These are phyloP conservation scores for Platysteira castanea DNA, from an alignment of 2,113 vertebrate genomes.

Conservation along the genomic window DNA sequence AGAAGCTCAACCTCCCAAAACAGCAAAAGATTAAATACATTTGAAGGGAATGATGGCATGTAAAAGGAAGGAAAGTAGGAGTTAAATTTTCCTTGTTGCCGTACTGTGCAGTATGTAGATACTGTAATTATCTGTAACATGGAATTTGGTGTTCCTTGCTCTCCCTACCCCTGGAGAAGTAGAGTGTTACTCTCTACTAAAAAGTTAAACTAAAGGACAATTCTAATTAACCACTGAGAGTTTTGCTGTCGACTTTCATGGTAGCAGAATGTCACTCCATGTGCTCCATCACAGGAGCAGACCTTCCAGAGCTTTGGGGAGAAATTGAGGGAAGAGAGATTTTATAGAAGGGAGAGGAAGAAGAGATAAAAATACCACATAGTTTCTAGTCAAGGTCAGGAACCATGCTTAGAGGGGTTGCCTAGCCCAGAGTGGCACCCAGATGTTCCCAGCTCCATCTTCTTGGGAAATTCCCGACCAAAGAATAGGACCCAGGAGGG, in stretches of 20 bases:
- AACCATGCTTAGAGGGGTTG: fast-evolving
- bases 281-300: background rate
- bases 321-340: background rate
- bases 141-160: background rate
- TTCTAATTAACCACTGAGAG: background rate
- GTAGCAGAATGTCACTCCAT: background rate
- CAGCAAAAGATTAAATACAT: background rate
- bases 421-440: fast-evolving
- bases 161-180: background rate
- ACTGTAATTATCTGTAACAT: background rate
- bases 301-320: background rate
- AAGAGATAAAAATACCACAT: background rate
- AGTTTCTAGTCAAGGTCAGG: background rate
- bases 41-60: background rate
- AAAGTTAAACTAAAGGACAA: background rate
- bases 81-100: background rate
- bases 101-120: background rate
- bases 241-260: background rate
- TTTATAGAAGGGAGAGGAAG: background rate
- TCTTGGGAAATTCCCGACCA: background rate
- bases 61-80: background rate
- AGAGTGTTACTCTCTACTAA: background rate
- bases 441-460: background rate
- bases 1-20: background rate
- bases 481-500: background rate